Conservation (phyloP, 2,797 vertebrate species). For the Salarias fasciatus region DNA sequence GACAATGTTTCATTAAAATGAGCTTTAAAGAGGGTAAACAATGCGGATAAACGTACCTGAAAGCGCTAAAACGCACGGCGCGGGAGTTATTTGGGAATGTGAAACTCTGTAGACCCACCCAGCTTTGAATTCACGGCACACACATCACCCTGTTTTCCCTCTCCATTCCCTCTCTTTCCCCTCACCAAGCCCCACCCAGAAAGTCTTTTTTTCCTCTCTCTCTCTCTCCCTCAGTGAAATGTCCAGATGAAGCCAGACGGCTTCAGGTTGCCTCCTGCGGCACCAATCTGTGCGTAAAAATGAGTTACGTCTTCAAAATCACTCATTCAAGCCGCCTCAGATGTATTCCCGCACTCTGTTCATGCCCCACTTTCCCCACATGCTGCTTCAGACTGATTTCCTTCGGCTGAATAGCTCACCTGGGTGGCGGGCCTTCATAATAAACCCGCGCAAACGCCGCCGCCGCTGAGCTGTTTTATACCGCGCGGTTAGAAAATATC, state of each 20-base stretch:
- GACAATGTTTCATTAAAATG: rapidly evolving
- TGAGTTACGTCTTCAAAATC: background rate
- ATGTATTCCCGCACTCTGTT: background rate
- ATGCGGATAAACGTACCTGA: conserved; percentile 67
- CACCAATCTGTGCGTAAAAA: conserved; percentile 29
- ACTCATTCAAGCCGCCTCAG: background rate
- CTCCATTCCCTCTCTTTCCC: conserved; percentile 71
- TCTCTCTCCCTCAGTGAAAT: conserved; percentile 51
- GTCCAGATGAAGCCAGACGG: conserved; percentile 46
- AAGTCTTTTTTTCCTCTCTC: conserved; percentile 42
- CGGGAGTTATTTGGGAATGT: conserved; percentile 70
- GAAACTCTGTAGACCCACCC: conserved; percentile 75
- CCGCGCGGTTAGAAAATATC: conserved; percentile 1
- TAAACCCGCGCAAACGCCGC: background rate
- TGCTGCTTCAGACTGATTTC: background rate
- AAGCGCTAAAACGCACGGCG: conserved; percentile 64
- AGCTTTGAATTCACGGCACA: conserved; percentile 70
- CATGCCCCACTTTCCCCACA: background rate
- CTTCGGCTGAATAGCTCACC: conserved; percentile 3
- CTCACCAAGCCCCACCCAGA: conserved; percentile 81
- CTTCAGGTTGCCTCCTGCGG: conserved; percentile 24
- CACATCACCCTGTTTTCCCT: conserved; percentile 71
- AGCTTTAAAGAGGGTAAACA: conserved; percentile 16
- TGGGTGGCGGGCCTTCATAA: conserved; percentile 1
- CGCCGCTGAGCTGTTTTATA: background rate